phyloP scores from a whole-genome alignment of 2,888 invertebrate genomes.

The Myathropa florea region DNA sequence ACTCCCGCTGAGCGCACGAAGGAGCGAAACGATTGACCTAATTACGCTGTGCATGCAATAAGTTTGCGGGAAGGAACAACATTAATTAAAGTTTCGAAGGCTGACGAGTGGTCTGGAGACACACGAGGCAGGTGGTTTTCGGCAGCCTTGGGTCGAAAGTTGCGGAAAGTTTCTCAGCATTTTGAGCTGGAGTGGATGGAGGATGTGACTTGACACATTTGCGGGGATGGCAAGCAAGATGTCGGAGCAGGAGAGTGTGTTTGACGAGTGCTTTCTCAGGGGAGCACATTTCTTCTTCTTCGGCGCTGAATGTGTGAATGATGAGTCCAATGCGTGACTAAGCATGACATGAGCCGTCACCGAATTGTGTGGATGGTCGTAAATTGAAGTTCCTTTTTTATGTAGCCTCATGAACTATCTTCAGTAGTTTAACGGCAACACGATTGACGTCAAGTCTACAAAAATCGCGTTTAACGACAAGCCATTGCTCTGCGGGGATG shows the following conservation, averaged over 20 bases:
- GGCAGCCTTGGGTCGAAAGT: background rate
- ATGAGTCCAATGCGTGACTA: background rate
- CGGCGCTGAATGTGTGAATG: background rate
- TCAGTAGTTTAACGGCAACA: background rate
- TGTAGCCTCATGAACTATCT: background rate
- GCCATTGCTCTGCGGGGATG: too few relatives aligned
- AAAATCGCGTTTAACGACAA: background rate
- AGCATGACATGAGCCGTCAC: background rate
- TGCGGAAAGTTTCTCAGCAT: background rate
- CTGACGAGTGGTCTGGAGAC: background rate
- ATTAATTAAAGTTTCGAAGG: background rate
- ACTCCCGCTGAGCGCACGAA: background rate
- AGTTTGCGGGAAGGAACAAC: background rate
- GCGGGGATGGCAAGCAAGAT: background rate
- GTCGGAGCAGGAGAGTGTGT: too few relatives aligned
- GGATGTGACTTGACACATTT: background rate
- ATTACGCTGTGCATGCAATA: background rate
- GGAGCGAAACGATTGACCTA: background rate
- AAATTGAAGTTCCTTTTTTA: background rate
- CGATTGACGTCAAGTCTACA: background rate
- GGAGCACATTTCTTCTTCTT: too few relatives aligned
- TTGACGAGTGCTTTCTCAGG: too few relatives aligned
- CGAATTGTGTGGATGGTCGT: background rate
- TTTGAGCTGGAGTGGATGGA: background rate
- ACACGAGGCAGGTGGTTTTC: background rate